Conservation (phyloP, 1,140 invertebrate genomes). For the Mamestra configurata region DNA sequence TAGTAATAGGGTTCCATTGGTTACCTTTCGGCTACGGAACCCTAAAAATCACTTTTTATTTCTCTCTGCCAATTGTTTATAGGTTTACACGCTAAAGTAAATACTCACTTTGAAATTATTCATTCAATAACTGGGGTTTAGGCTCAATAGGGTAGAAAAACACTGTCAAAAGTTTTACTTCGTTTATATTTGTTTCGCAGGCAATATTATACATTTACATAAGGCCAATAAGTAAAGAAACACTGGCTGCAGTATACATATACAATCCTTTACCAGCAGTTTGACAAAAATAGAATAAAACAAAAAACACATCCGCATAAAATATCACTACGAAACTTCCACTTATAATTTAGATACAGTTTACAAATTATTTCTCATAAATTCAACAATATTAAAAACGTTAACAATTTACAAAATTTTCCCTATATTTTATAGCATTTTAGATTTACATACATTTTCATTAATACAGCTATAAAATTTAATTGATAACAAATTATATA, state of each 20-base stretch:
- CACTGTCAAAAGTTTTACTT: slow-evolving; percentile 54
- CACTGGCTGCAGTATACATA: slow-evolving; percentile 53
- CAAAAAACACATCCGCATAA: slow-evolving; percentile 44
- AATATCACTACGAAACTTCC: slow-evolving; percentile 53
- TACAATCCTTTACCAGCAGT: slow-evolving; percentile 46
- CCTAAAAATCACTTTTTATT: no score
- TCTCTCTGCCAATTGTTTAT: no score
- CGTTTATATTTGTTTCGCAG: slow-evolving; percentile 70
- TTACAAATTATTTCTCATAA: slow-evolving; percentile 65
- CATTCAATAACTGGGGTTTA: no score
- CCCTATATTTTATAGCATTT: slow-evolving; percentile 50
- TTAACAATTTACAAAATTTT: slow-evolving; percentile 68
- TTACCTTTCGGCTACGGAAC: no score
- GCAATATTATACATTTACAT: slow-evolving; percentile 70
- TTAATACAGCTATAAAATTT: slow-evolving; percentile 48
- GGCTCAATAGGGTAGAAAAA: background rate
- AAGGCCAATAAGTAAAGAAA: slow-evolving; percentile 65
- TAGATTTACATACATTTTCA: slow-evolving; percentile 61
- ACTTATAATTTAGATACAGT: slow-evolving; percentile 57
- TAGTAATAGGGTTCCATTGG: no score
- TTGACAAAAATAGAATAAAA: slow-evolving; percentile 25
- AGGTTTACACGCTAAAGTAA: no score
- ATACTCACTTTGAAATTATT: background rate
- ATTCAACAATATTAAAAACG: slow-evolving; percentile 68
- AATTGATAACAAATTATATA: slow-evolving; percentile 30